Evolutionary conservation across 2,888 invertebrate species (phyloP).

Genomic region (Ophonus ardosiacus): DNA sequence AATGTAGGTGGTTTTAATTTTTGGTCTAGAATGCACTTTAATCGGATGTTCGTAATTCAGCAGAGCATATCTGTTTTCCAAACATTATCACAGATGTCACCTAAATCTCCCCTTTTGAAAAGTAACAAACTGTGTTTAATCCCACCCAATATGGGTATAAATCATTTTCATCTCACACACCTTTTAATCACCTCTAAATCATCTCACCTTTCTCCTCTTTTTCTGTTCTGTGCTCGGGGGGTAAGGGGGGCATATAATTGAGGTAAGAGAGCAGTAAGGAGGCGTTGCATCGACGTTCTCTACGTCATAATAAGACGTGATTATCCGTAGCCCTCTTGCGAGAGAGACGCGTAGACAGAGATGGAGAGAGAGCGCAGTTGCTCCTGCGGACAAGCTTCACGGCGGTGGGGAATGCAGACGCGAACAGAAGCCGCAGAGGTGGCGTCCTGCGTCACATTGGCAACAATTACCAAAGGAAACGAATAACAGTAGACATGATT

Average conservation of each 20-base stretch:
- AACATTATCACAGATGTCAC: background rate
- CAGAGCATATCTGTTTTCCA: background rate
- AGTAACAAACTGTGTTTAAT: background rate
- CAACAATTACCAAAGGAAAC: background rate
- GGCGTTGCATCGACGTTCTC: slow-evolving; percentile 66
- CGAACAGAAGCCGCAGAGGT: slow-evolving; percentile 51
- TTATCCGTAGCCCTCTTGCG: slow-evolving; percentile 67
- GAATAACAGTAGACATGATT: background rate
- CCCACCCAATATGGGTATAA: background rate
- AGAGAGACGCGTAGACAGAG: slow-evolving; percentile 60
- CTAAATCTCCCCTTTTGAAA: background rate
- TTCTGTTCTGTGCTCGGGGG: background rate
- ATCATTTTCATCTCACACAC: background rate
- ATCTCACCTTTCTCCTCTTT: background rate
- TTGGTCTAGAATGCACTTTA: too few relatives aligned
- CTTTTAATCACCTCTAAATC: background rate
- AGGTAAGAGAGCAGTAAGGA: slow-evolving; percentile 63
- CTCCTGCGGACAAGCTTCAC: slow-evolving; percentile 47
- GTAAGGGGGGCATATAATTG: slow-evolving; percentile 46
- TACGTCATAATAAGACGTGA: slow-evolving; percentile 68
- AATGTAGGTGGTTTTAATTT: too few relatives aligned
- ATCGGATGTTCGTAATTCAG: too few relatives aligned
- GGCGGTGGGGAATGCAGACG: slow-evolving; percentile 34
- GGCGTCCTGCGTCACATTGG: background rate
- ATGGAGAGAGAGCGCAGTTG: slow-evolving; percentile 2